These are phyloP conservation scores for Bombus confusus DNA, from an alignment of 1,140 invertebrate genomes.

Conservation along the genomic window DNA sequence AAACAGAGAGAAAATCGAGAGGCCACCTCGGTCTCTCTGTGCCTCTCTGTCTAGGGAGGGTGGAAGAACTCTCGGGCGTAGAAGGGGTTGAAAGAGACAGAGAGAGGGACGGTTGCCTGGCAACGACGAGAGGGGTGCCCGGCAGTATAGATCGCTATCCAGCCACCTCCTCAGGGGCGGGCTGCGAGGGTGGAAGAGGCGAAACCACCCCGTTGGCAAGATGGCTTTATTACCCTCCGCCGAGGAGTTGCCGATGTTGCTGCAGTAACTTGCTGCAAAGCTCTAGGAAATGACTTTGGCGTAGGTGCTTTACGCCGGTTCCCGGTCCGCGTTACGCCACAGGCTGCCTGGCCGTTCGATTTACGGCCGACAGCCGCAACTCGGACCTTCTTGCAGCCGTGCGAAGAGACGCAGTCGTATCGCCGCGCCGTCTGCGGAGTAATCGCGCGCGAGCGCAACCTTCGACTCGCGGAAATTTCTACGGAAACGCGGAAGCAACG, in stretches of 20 bases:
- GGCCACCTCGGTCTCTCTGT: not conserved
- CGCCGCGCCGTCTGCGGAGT: too few species aligned
- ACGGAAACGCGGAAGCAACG: too few species aligned
- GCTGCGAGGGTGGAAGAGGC: slow-evolving; percentile 63
- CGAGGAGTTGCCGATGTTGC: slow-evolving; percentile 76
- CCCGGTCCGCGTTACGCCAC: too few species aligned
- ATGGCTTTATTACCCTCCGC: slow-evolving; percentile 79
- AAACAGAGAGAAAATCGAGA: slow-evolving; percentile 15
- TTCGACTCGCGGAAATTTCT: not conserved
- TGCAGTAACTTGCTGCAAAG: slow-evolving; percentile 73
- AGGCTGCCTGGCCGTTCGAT: not conserved
- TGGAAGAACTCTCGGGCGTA: slow-evolving; percentile 43
- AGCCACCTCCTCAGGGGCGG: slow-evolving; percentile 76
- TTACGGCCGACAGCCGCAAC: slow-evolving; percentile 9
- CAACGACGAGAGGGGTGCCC: slow-evolving; percentile 65
- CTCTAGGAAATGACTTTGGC: slow-evolving; percentile 77
- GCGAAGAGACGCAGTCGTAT: not conserved
- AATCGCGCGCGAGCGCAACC: too few species aligned
- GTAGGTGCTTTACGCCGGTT: slow-evolving; percentile 57
- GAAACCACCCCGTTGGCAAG: slow-evolving; percentile 73
- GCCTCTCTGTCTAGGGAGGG: slow-evolving; percentile 23
- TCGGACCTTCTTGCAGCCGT: slow-evolving; percentile 10
- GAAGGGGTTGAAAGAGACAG: slow-evolving; percentile 54
- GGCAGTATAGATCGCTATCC: slow-evolving; percentile 80
- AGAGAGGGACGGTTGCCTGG: slow-evolving; percentile 56